phyloP scores from a whole-genome alignment of 2,797 vertebrate species.

The Pseudopleuronectes americanus region DNA sequence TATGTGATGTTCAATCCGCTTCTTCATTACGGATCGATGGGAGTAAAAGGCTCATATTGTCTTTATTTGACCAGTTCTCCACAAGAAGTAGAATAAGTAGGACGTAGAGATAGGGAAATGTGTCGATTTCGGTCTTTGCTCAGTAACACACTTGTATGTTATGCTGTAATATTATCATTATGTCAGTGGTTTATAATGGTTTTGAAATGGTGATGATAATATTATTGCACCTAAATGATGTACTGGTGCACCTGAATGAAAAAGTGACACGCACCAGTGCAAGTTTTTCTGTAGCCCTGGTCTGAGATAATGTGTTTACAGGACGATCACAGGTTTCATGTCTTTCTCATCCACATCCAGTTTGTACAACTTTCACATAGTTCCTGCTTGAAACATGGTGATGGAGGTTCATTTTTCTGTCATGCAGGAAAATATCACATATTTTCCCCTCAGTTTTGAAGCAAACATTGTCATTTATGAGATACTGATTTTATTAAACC shows the following conservation, averaged over 20 bases:
- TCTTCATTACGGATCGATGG: slow-evolving; percentile 32
- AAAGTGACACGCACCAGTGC: too few species aligned
- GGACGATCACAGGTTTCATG: background rate
- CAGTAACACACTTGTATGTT: too few species aligned
- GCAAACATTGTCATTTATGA: slow-evolving; percentile 11
- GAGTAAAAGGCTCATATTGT: slow-evolving; percentile 41
- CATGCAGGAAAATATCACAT: background rate
- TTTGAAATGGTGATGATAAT: too few species aligned
- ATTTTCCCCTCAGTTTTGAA: slow-evolving; percentile 12
- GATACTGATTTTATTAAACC: background rate
- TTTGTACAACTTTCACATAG: background rate
- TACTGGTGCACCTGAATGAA: too few species aligned
- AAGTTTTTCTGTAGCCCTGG: background rate
- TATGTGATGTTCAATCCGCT: slow-evolving; percentile 54
- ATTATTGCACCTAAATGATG: too few species aligned
- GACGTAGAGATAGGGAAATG: background rate
- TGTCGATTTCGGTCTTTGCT: background rate
- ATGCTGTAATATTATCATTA: too few species aligned
- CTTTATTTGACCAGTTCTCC: slow-evolving; percentile 40
- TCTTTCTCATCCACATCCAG: background rate
- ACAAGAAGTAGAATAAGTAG: too few species aligned
- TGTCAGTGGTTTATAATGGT: too few species aligned
- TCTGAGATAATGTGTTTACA: background rate
- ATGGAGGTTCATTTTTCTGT: background rate
- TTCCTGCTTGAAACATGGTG: slow-evolving; percentile 8